Evolutionary conservation across 1,140 invertebrate genomes (phyloP), one percentile per base, ranked within the genome.

Genomic region (Cryptotermes secundus): DNA sequence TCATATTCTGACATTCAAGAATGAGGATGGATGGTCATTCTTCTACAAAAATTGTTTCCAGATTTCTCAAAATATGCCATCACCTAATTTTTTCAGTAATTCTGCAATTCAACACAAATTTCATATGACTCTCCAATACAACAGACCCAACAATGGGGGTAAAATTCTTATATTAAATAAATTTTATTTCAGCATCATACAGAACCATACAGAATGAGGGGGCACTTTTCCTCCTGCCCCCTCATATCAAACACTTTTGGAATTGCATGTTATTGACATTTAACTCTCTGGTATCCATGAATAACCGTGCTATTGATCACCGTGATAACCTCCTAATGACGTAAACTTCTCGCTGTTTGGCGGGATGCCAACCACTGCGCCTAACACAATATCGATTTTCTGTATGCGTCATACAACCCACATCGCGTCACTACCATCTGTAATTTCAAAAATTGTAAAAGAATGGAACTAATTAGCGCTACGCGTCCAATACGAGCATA

Each of bases 391-490:
- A 81, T 81, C 80, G 80, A 81, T 81, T 34, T 31, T 7, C 6
- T 72, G 59, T 72, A 72, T 2, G 59, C 26, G 26, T 72, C 16
- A 72, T 9, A 16, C 34, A 81, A 45, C 80, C 80, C 80, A 34
- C 84, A 85, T 84, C 81, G 81, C 85, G n/a, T 72, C 49, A 85
- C 22, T 26, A 53, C 82, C 84, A 82, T 83, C 84, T 59, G 83
- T 26, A 14, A 72, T 31, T 72, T 72, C 59, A 72, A 31, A n/a
- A 72, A n/a, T 72, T 26, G 59, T 72, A n/a, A 72, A 72, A 3
- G 6, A 31, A 49, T 49, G 26, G 3, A 31, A 31, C 59, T 12
- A 72, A 72, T 72, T n/a, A 31, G 59, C 26, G n/a, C 9, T 12
- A 31, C 26, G 4, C n/a, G 59, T 72, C 59, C 59, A 72, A 72